These are phyloP conservation scores for Morelia viridis DNA, from an alignment of 2,797 vertebrate species.

Conservation along the genomic window DNA sequence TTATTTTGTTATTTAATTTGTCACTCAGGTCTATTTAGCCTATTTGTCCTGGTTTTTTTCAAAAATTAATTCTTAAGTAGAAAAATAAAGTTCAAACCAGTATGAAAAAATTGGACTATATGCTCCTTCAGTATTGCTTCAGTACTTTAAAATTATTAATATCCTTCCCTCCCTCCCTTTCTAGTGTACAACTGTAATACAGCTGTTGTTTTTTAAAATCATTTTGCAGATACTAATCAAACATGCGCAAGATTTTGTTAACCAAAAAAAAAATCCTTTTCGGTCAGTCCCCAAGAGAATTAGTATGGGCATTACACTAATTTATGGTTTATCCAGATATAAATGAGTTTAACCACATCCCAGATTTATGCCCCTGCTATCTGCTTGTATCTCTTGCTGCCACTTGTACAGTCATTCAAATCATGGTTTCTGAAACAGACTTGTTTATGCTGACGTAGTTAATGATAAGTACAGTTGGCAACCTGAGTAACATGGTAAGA, in stretches of 20 bases:
- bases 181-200: not conserved
- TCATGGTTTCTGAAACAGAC: not conserved
- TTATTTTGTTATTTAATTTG: not conserved
- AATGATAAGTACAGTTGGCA: not conserved
- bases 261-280: not conserved
- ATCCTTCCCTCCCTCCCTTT: too few relatives aligned
- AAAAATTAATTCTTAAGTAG: not conserved
- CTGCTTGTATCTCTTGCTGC: not conserved
- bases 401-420: not conserved
- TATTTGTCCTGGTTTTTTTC: not conserved
- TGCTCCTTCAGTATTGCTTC: not conserved
- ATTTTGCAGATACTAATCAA: not conserved
- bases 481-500: not conserved
- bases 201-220: not conserved
- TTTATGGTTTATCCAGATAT: not conserved
- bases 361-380: not conserved
- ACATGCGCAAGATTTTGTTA: not conserved
- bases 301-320: not conserved
- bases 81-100: not conserved
- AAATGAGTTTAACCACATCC: not conserved
- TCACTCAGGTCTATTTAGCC: not conserved
- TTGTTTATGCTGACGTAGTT: not conserved
- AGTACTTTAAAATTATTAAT: not conserved
- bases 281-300: not conserved
- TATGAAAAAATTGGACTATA: not conserved